Evolutionary conservation across 1,140 invertebrate genomes (phyloP).

Genomic region (Panonychus citri): DNA sequence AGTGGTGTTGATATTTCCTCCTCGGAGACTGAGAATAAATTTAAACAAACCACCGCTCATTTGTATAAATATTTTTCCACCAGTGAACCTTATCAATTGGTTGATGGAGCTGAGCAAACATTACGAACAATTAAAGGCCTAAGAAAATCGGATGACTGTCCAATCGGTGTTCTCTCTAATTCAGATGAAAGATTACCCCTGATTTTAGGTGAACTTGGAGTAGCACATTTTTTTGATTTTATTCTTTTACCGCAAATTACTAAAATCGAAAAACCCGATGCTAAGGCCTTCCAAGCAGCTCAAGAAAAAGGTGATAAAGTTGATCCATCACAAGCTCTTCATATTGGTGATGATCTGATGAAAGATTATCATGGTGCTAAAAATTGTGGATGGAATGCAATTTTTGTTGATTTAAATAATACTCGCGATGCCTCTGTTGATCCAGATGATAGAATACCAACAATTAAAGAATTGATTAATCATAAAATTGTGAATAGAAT

Average conservation of each 20-base stretch:
- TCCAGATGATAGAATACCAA: no score
- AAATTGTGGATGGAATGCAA: constrained; percentile 45
- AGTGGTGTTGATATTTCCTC: constrained; percentile 16
- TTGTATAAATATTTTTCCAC: constrained; percentile 39
- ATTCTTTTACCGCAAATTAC: constrained; percentile 46
- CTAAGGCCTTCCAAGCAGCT: constrained; percentile 45
- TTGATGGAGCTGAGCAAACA: constrained; percentile 35
- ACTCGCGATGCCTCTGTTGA: no score
- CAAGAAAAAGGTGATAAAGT: constrained; percentile 20
- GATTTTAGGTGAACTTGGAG: constrained; percentile 35
- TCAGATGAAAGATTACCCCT: constrained; percentile 51
- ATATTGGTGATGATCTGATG: constrained; percentile 49
- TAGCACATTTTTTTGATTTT: constrained; percentile 50
- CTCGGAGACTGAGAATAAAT: constrained; percentile 18
- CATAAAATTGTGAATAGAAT: no score
- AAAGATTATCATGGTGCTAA: constrained; percentile 53
- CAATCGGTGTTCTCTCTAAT: constrained; percentile 55
- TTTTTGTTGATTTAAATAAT: constrained; percentile 24
- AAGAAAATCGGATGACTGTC: constrained; percentile 13
- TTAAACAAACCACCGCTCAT: constrained; percentile 32
- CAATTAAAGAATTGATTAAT: no score
- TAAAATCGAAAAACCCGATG: constrained; percentile 46
- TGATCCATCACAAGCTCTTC: constrained; percentile 37
- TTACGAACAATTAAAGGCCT: constrained; percentile 38
- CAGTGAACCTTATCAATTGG: constrained; percentile 39